Evolutionary conservation across 2,888 invertebrate species (phyloP), one percentile per base, ranked within the genome.

Genomic region (Phortica magna): DNA sequence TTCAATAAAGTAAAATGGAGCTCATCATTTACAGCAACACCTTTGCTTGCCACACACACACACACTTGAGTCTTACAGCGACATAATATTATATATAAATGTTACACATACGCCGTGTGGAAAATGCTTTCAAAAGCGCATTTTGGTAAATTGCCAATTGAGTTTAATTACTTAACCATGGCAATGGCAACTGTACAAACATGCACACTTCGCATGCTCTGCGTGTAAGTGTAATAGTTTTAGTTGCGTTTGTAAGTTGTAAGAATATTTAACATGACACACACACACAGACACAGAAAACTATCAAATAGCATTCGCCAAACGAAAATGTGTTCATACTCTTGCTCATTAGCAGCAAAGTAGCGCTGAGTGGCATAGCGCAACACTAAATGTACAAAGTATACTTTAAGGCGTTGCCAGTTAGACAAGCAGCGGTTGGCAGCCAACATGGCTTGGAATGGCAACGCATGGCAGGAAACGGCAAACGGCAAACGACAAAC

Each of bases 131-230:
- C 22, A 53, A 78, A 73, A 78, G 81, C 80, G 79, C 76, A 83
- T 85, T 71, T 85, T 83, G 83, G 83, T 81, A 83, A 83, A 87
- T 82, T 88, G 83, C 87, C 88, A 88, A 88, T 88, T 88, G 87
- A 81, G 83, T 88, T 86, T 86, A 86, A 86, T 87, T 88, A 84
- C 85, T 79, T 70, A 77, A 55, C 14, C 68, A 55, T 68, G 59
- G 39, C 31, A 73, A 61, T 22, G 61, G 81, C 76, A 71, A 61
- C 61, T 48, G n/a, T n/a, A 17, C 61, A 22, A 19, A 61, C 61
- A 61, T 61, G 61, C 19, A 7, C 22, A 10, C 19, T 61, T 55
- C 17, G n/a, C 61, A 70, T 75, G 10, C 53, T 55, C 41, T 77
- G 31, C 77, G 59, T 70, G 57, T 41, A 48, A 31, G 68, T 55